Conservation (phyloP, 2,888 invertebrate genomes). For the Polietes domitor region DNA sequence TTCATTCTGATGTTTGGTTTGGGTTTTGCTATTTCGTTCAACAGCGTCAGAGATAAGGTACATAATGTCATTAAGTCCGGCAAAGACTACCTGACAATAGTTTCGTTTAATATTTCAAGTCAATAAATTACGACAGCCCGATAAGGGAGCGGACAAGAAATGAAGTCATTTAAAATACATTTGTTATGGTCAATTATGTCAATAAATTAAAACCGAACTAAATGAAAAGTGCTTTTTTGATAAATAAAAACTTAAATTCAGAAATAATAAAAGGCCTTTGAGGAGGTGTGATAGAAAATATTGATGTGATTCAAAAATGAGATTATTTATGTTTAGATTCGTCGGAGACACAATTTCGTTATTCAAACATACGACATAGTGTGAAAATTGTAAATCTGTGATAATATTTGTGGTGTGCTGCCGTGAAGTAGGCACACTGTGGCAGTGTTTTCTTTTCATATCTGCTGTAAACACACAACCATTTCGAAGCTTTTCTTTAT, state of each 20-base stretch:
- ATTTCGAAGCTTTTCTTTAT: no score
- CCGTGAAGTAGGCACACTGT: no score
- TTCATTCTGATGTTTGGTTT: not conserved
- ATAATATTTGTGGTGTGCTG: no score
- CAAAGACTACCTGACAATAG: constrained; percentile 1
- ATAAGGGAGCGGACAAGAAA: not conserved
- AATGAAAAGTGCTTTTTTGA: no score
- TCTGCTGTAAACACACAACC: no score
- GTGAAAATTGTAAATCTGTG: no score
- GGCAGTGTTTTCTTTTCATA: no score
- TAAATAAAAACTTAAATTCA: not conserved
- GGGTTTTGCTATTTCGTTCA: not conserved
- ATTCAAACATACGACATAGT: no score
- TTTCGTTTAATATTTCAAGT: not conserved
- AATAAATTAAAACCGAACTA: constrained; percentile 9
- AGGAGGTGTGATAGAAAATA: no score
- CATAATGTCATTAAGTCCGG: not conserved
- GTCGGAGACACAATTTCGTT: no score
- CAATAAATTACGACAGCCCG: constrained; percentile 17
- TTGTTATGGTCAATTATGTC: constrained; percentile 18
- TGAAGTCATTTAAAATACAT: constrained; percentile 4
- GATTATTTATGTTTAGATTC: no score
- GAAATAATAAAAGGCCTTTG: not conserved
- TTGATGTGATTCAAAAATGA: no score
- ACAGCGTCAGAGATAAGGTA: not conserved